phyloP scores from a whole-genome alignment of 2,888 invertebrate genomes.

The Chrysolina americana region DNA sequence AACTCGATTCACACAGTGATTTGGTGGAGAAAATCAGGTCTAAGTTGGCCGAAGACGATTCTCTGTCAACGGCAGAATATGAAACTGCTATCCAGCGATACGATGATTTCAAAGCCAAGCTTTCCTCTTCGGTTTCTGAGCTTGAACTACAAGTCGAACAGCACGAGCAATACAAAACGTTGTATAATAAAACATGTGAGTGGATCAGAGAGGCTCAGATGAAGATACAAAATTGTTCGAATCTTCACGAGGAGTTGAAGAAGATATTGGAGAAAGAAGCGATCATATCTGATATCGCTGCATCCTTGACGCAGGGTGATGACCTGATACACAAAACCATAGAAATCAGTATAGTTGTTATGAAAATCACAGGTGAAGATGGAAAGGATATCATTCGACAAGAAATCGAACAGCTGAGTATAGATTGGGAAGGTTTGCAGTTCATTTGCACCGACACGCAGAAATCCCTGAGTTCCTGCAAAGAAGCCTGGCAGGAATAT shows the following conservation, averaged over 20 bases:
- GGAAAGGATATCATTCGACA: conserved; percentile 87
- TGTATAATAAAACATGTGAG: conserved; percentile 86
- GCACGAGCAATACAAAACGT: conserved; percentile 89
- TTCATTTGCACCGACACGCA: conserved; percentile 84
- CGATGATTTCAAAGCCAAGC: conserved; percentile 77
- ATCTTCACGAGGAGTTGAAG: conserved; percentile 90
- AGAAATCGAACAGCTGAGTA: conserved; percentile 85
- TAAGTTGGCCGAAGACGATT: conserved; percentile 78
- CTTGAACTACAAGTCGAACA: conserved; percentile 88
- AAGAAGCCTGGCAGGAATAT: conserved; percentile 87
- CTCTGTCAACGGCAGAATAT: conserved; percentile 74
- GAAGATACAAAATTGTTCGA: conserved; percentile 88
- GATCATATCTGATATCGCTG: conserved; percentile 80
- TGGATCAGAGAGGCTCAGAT: conserved; percentile 87
- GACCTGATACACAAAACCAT: conserved; percentile 81
- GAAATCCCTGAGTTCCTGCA: conserved; percentile 81
- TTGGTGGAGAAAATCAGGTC: conserved; percentile 83
- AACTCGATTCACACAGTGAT: conserved; percentile 85
- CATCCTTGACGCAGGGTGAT: conserved; percentile 81
- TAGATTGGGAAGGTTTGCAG: conserved; percentile 87
- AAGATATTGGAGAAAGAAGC: conserved; percentile 83
- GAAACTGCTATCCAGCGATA: conserved; percentile 81
- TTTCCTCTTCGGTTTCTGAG: conserved; percentile 77
- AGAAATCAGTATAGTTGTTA: conserved; percentile 81
- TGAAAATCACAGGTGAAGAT: conserved; percentile 84